Evolutionary conservation across 2,888 invertebrate species (phyloP).

Genomic region (Eupithecia exiguata): DNA sequence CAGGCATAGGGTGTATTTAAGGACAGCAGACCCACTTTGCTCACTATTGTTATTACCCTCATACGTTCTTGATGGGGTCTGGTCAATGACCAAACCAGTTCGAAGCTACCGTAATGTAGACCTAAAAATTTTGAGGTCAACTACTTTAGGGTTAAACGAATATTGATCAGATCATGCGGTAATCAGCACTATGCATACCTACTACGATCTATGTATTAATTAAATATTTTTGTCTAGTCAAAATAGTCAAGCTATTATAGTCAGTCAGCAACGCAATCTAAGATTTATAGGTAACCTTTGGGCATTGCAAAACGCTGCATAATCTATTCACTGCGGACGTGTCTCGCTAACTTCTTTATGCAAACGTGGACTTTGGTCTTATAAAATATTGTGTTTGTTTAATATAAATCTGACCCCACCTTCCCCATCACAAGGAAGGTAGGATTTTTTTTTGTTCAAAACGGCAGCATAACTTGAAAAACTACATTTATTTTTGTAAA

Average conservation of each 20-base stretch:
- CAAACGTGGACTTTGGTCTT: background rate
- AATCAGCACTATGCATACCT: background rate
- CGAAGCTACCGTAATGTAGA: background rate
- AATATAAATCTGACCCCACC: background rate
- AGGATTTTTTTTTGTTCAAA: background rate
- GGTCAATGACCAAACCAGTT: slow-evolving; percentile 26
- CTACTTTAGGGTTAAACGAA: background rate
- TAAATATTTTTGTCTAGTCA: background rate
- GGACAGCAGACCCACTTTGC: background rate
- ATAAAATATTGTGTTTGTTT: background rate
- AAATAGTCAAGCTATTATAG: background rate
- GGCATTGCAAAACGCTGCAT: slow-evolving; percentile 2
- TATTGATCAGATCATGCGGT: background rate
- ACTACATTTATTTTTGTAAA: background rate
- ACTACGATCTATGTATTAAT: background rate
- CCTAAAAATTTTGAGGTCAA: background rate
- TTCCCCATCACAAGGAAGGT: background rate
- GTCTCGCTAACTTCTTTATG: background rate
- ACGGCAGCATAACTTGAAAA: background rate
- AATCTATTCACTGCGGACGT: background rate
- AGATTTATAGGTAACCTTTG: slow-evolving; percentile 20
- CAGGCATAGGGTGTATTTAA: slow-evolving; percentile 6
- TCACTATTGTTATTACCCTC: slow-evolving; percentile 20
- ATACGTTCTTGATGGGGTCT: slow-evolving; percentile 19
- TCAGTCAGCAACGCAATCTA: background rate